These are phyloP conservation scores for Aplodontia rufa DNA, from an alignment of 2,113 vertebrate species.

Conservation along the genomic window DNA sequence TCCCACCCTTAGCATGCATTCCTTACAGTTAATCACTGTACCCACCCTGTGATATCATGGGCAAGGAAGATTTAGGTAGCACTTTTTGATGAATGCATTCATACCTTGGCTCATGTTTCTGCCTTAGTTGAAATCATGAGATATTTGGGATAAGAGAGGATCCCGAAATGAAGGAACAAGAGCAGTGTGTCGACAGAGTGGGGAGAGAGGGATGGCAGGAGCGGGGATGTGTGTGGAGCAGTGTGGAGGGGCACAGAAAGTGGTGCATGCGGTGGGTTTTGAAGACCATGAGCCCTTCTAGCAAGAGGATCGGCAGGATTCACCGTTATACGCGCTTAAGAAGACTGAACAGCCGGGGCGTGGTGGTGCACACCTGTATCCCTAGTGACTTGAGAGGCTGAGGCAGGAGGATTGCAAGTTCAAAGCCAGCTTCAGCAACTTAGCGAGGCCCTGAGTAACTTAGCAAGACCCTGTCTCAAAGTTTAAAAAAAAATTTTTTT, in stretches of 20 bases:
- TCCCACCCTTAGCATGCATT: not conserved
- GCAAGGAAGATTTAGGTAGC: not conserved
- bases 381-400: too few relatives aligned
- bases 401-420: too few relatives aligned
- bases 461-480: too few relatives aligned
- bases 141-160: too few relatives aligned
- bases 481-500: too few relatives aligned
- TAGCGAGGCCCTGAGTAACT: too few relatives aligned
- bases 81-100: not conserved
- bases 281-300: not conserved
- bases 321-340: rapidly evolving
- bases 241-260: not conserved
- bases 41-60: not conserved
- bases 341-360: not conserved
- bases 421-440: too few relatives aligned
- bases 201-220: too few relatives aligned
- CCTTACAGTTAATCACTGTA: not conserved
- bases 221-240: too few relatives aligned
- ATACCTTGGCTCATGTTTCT: not conserved
- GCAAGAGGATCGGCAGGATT: not conserved
- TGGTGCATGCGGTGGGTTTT: not conserved
- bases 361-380: too few relatives aligned
- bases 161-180: not conserved
- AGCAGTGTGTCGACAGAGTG: not conserved
- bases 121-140: not conserved